Evolutionary conservation across 1,140 invertebrate species (phyloP), one percentile per base, ranked within the genome.

Genomic region (Dolichoris vasculosae): DNA sequence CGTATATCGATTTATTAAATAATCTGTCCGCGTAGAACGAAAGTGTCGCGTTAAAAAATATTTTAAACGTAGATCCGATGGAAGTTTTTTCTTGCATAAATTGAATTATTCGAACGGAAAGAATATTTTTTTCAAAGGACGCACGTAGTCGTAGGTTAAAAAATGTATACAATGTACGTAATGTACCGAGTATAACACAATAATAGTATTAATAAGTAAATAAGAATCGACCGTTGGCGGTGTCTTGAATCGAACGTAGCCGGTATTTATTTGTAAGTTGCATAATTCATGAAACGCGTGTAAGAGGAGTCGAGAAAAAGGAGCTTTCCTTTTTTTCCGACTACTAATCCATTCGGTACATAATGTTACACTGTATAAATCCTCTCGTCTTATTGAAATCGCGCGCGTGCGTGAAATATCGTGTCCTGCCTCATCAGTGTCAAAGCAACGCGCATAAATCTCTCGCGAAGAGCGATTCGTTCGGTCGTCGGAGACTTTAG

Each of bases 361-460:
- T 30, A 69, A 38, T 17, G 2, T 32, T n/a, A 48, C 71, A 75
- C 71, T 69, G 67, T 40, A 69, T 69, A 69, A 75, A 69, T 82
- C 38, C 84, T 80, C 85, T 59, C 64, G 79, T 46, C 78, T 59
- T 78, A 82, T 87, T 84, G 82, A 84, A 77, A 75, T 73, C 76
- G 30, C 7, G 71, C 7, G 43, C 67, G 63, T 46, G 46, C 32
- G 76, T 76, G 73, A 63, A 40, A 63, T 75, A 46, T 43, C 77
- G 26, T 30, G 32, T 75, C 73, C 78, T 30, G 55, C 20, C 67
- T 69, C 20, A 64, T 35, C 69, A 64, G 46, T 40, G 46, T 23
- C 43, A 55, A 55, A 59, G 43, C 26, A 11, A 43, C 48, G 51
- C 71, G 75, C 32, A 38, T 46, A n/a, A 55, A 23, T 35, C 48